Percentiles rank a stretch among this genome's conserved stretches.
Evolutionary conservation across 2,888 invertebrate species (phyloP).

Genomic region (Hemistola chrysoprasaria): DNA sequence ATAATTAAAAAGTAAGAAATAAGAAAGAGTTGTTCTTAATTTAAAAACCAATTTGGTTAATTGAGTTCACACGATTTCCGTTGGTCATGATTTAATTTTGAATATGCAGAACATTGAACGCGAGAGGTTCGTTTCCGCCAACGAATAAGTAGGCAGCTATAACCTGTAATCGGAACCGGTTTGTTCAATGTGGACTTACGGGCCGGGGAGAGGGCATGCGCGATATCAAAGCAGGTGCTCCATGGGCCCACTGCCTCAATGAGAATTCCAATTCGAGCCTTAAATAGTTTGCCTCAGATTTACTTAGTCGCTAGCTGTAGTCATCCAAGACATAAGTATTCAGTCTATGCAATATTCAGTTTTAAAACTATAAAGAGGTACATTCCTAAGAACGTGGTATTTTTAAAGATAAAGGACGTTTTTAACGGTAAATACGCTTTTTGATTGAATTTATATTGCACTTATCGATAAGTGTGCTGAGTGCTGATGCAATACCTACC

Average conservation of each 20-base stretch:
- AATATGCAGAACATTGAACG: slow-evolving; percentile 60
- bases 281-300: slow-evolving; percentile 64
- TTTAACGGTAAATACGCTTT: no score
- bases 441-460: no score
- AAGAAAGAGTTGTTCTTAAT: slow-evolving; percentile 4
- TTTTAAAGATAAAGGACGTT: no score
- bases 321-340: slow-evolving; percentile 4
- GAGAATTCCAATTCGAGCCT: slow-evolving; percentile 71
- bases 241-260: slow-evolving; percentile 74
- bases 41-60: slow-evolving; percentile 15
- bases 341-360: no score
- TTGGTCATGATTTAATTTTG: slow-evolving; percentile 33
- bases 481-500: no score
- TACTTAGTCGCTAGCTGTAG: slow-evolving; percentile 41
- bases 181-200: slow-evolving; percentile 76
- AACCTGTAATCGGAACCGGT: slow-evolving; percentile 81
- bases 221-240: slow-evolving; percentile 80
- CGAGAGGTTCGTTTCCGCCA: slow-evolving; percentile 77
- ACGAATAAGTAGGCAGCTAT: slow-evolving; percentile 75
- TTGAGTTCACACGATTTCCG: slow-evolving; percentile 22
- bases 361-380: no score
- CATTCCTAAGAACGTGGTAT: no score
- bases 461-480: no score
- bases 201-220: slow-evolving; percentile 71
- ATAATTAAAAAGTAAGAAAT: slow-evolving; percentile 4